Base-by-base conservation (phyloP, 1,140 invertebrate species). In the Drosophila rhopaloa region DNA sequence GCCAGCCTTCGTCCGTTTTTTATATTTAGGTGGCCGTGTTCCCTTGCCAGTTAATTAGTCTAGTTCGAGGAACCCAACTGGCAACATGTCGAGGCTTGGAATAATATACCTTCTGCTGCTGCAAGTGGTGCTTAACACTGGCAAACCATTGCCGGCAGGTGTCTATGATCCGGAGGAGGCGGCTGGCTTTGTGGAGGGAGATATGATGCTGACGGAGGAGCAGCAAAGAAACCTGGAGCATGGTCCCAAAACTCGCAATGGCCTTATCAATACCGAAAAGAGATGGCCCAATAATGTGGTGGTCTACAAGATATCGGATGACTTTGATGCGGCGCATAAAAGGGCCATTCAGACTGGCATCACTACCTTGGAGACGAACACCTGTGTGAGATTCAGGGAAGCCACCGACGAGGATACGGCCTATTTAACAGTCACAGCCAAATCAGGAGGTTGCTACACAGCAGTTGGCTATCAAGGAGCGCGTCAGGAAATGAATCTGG, bases 211-310 rank as follows among this genome's bases (percentile, higher is more conserved):
- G 13, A 93, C 92, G 14, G 80, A 79, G 38, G 84, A 79, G 38
- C 92, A 93, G 43, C 89, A 93, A 19, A 37, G 14, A 24, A 41
- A 35, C 11, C 43, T 92, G 19, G 27, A 57, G 19, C 53, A 48
- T 10, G 83, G 66, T 4, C 43, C 60, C 3, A 71, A 61, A 46
- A 75, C 37, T 7, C 75, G 94, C 66, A 95, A 96, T 71, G 95
- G 95, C 4, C 82, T 96, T 0, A 88, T 94, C 14, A 93, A 95
- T 65, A 92, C 92, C 8, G 93, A 93, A 2, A 93, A 93, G 35
- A 92, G 94, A 50, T 96, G 95, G 95, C 94, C 94, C 0, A 91
- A 93, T 35, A 95, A 94, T 56, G 91, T 94, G 62, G 93, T 96
- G 5, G 93, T 95, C 27, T 95, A 95, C 78, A 93, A 93, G 43